Base-by-base conservation (phyloP, 2,888 invertebrate species). In the Polylopha cassiicola region DNA sequence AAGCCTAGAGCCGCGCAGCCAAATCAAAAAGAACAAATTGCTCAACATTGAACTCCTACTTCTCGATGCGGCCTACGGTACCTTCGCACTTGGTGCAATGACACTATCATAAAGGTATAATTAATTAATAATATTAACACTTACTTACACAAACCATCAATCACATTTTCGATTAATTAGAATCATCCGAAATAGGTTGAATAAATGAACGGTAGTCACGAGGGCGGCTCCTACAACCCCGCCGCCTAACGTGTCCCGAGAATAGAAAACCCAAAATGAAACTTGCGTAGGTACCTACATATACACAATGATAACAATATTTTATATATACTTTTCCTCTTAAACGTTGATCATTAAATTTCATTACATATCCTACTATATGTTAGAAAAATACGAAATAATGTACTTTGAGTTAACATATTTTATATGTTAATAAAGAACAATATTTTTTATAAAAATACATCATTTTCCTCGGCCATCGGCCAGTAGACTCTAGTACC, bases 381-480 rank as follows among this genome's bases (percentile, higher is more conserved):
- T 69, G 73, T 80, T 84, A 84, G 81, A 84, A 84, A 84, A 84
- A 84, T 84, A 84, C 77, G 80, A 82, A 84, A 81, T 73, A 71
- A 82, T 81, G 79, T 80, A 82, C 81, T 81, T 82, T 81, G 69
- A 74, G 75, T 80, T 79, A 82, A 84, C 84, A 84, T 82, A 84
- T 84, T 72, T 73, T 73, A 82, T 82, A 84, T 82, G 82, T 82
- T 82, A 82, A 78, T 82, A 80, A 80, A 84, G 79, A 79, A 79
- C 79, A 81, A 84, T 81, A 82, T 79, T 74, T 66, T 80, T 78
- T 82, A 82, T 80, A 84, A 84, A 84, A 84, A 84, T 84, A 84
- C 81, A 82, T 81, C 70, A 76, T 71, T 78, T 71, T 60, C 61
- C 51, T 63, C 67, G 74, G 65, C 74, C 72, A 56, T 61, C 49